A percentile compares a stretch with the other conserved stretches of the same genome.
Evolutionary conservation across 2,797 vertebrate genomes (phyloP).

Genomic region (Danio choprae): DNA sequence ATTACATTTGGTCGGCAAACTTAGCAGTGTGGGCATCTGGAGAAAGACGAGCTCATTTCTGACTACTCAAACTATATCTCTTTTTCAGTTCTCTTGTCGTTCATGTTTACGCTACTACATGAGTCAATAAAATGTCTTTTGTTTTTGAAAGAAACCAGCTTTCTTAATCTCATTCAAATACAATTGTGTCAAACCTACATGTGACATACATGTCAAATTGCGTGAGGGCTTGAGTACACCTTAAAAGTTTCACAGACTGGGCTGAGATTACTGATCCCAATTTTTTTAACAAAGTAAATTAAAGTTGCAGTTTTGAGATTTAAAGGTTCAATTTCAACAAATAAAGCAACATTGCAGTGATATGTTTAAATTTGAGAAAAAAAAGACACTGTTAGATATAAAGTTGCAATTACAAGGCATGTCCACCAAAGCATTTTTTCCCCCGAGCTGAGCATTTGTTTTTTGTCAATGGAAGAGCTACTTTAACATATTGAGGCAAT

Average conservation of each 20-base stretch:
- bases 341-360: background rate
- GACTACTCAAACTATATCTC: slow-evolving; percentile 3
- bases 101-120: background rate
- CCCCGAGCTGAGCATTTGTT: too few relatives aligned
- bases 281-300: too few relatives aligned
- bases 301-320: too few relatives aligned
- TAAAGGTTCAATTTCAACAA: background rate
- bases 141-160: background rate
- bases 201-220: too few relatives aligned
- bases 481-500: too few relatives aligned
- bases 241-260: too few relatives aligned
- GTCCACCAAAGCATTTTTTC: too few relatives aligned
- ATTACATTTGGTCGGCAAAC: slow-evolving; percentile 21
- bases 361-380: background rate
- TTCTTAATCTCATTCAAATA: too few relatives aligned
- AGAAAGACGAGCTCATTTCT: slow-evolving; percentile 17
- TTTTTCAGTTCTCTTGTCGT: background rate
- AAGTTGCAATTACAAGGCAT: background rate
- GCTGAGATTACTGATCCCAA: too few relatives aligned
- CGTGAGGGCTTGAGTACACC: too few relatives aligned
- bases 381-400: background rate
- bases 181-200: too few relatives aligned
- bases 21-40: slow-evolving; percentile 17
- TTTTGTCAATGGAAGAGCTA: too few relatives aligned
- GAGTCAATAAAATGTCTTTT: background rate